A percentile compares a stretch with the other conserved stretches of the same genome.
Conservation (phyloP, 2,888 invertebrate genomes). For the Dermolepida albohirtum region DNA sequence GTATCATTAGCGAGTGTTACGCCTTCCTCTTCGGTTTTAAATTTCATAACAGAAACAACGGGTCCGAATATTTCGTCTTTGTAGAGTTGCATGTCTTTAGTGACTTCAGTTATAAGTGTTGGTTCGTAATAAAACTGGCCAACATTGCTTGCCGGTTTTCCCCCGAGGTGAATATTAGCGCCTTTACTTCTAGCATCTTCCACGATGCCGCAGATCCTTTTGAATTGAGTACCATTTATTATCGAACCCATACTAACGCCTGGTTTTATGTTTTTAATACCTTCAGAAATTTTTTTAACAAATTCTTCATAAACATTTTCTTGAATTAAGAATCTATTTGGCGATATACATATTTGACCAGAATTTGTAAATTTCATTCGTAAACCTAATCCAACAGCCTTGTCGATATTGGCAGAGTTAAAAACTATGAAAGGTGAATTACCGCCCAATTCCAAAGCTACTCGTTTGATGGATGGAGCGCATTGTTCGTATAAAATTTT, state of each 20-base stretch:
- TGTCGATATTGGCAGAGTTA: constrained; percentile 86
- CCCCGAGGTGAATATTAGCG: constrained; percentile 83
- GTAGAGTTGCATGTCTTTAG: constrained; percentile 83
- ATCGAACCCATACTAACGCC: constrained; percentile 93
- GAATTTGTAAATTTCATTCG: constrained; percentile 94
- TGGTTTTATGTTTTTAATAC: constrained; percentile 77
- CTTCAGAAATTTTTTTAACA: constrained; percentile 75
- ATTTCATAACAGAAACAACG: constrained; percentile 86
- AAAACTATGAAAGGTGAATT: constrained; percentile 99
- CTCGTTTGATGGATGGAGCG: constrained; percentile 86
- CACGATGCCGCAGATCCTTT: constrained; percentile 84
- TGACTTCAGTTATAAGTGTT: constrained; percentile 86
- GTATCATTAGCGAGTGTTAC: constrained; percentile 85
- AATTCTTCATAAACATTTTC: constrained; percentile 84
- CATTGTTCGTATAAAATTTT: constrained; percentile 88
- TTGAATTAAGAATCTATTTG: constrained; percentile 75
- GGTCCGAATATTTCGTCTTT: constrained; percentile 97
- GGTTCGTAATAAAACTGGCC: constrained; percentile 89
- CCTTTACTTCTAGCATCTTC: constrained; percentile 90
- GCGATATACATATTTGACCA: constrained; percentile 96
- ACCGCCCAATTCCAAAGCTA: constrained; percentile 95
- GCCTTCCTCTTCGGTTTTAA: constrained; percentile 90
- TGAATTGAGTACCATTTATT: constrained; percentile 86
- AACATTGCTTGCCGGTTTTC: constrained; percentile 72
- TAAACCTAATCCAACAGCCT: constrained; percentile 89